A percentile compares a stretch with the other conserved stretches of the same genome.
Evolutionary conservation across 2,797 vertebrate genomes (phyloP).

Genomic region (Malacoraja senta): DNA sequence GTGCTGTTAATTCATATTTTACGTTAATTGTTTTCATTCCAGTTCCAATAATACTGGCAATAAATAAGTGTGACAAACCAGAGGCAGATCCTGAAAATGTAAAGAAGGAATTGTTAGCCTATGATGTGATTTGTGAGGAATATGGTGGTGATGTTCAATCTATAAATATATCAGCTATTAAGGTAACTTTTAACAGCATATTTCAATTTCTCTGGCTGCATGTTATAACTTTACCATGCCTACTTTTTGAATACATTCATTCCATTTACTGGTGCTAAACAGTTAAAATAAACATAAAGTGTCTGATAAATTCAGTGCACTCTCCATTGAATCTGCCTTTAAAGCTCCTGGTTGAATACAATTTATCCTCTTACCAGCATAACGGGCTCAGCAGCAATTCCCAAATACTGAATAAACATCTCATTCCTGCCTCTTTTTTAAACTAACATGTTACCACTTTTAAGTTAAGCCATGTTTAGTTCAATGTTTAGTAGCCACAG

Average conservation of each 20-base stretch:
- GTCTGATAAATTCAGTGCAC: neutral
- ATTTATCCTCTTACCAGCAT: neutral
- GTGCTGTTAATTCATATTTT: conserved; percentile 34
- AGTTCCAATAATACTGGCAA: conserved; percentile 82
- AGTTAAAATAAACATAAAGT: neutral
- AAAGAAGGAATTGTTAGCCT: conserved; percentile 72
- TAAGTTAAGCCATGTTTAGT: neutral
- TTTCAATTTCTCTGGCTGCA: neutral
- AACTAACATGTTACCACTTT: neutral
- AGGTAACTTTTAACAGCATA: conserved; percentile 55
- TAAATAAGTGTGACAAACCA: conserved; percentile 89
- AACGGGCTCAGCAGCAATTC: neutral
- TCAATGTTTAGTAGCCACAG: neutral
- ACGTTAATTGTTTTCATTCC: conserved; percentile 25
- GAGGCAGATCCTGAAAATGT: conserved; percentile 74
- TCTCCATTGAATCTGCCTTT: neutral
- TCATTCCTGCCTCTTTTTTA: neutral
- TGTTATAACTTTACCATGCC: neutral
- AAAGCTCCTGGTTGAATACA: no score
- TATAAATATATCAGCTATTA: conserved; percentile 79
- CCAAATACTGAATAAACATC: neutral
- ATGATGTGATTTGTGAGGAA: conserved; percentile 84
- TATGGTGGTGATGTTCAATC: conserved; percentile 86
- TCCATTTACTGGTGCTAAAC: neutral
- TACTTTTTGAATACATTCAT: neutral